Percentiles rank a stretch among this genome's conserved stretches.
phyloP scores from a whole-genome alignment of 2,888 invertebrate species.

The Cremastinae sp. region DNA sequence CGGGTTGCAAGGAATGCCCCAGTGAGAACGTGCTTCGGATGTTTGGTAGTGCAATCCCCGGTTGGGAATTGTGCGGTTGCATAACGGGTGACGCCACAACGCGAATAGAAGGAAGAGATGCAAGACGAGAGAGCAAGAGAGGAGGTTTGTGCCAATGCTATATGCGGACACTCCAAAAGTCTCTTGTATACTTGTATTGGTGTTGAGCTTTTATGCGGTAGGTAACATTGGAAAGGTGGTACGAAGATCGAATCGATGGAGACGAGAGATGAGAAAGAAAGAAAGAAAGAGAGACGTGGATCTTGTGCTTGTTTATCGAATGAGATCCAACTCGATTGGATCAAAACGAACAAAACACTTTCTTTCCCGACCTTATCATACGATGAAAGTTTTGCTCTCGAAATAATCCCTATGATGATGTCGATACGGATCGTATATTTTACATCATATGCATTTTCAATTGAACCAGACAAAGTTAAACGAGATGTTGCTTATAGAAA shows the following conservation, averaged over 20 bases:
- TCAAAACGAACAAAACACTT: conserved; percentile 10
- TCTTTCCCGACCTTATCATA: conserved; percentile 8
- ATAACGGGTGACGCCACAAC: conserved; percentile 73
- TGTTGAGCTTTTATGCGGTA: conserved; percentile 58
- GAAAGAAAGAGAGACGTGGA: conserved; percentile 1
- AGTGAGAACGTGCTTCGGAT: conserved; percentile 74
- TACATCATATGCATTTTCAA: too few relatives aligned
- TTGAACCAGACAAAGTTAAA: too few relatives aligned
- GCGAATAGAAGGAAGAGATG: conserved; percentile 71
- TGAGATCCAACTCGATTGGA: conserved; percentile 49
- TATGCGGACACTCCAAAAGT: conserved; percentile 69
- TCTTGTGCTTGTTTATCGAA: conserved; percentile 45
- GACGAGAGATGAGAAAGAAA: not conserved
- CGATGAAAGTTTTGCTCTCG: not conserved
- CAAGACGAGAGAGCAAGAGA: conserved; percentile 52
- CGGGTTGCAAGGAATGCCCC: conserved; percentile 73
- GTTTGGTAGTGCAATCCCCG: conserved; percentile 77
- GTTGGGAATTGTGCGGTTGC: conserved; percentile 73
- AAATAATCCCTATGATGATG: conserved; percentile 4
- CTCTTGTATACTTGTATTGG: conserved; percentile 60
- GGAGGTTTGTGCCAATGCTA: conserved; percentile 72
- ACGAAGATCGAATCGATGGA: conserved; percentile 32
- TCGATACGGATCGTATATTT: too few relatives aligned
- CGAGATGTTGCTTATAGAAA: too few relatives aligned
- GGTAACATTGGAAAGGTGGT: conserved; percentile 26